phyloP scores from a whole-genome alignment of 2,888 invertebrate species.

The Chloroclystis v-ata region DNA sequence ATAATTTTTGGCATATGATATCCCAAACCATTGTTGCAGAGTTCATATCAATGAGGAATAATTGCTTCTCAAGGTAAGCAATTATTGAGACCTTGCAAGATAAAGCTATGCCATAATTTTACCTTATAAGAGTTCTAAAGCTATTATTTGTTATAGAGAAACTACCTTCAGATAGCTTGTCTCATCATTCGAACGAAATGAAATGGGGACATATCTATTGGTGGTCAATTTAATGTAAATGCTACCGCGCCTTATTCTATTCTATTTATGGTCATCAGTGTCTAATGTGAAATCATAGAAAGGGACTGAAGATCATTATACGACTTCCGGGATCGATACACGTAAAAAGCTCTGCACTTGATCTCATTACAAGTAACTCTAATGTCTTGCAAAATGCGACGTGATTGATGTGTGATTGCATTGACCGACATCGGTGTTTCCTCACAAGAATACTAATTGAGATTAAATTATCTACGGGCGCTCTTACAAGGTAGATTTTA shows the following conservation, averaged over 20 bases:
- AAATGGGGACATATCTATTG: slow-evolving; percentile 60
- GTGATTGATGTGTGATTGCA: slow-evolving; percentile 54
- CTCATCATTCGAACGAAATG: slow-evolving; percentile 41
- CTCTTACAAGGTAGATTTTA: slow-evolving; percentile 19
- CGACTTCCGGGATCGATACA: slow-evolving; percentile 21
- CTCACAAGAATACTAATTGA: slow-evolving; percentile 41
- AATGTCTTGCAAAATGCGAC: slow-evolving; percentile 43
- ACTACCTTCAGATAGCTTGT: slow-evolving; percentile 36
- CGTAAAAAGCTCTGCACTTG: slow-evolving; percentile 39
- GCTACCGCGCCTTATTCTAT: slow-evolving; percentile 44
- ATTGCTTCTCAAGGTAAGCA: slow-evolving; percentile 17
- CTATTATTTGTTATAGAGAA: slow-evolving; percentile 12
- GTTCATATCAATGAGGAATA: slow-evolving; percentile 16
- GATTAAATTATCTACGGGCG: slow-evolving; percentile 34
- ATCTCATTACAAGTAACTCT: slow-evolving; percentile 41
- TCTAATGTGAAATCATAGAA: slow-evolving; percentile 19
- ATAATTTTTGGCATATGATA: slow-evolving; percentile 23
- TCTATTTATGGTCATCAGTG: slow-evolving; percentile 37
- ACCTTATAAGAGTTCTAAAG: too few relatives aligned
- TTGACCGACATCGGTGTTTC: slow-evolving; percentile 39
- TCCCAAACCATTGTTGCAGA: slow-evolving; percentile 14
- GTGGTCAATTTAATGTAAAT: slow-evolving; percentile 61
- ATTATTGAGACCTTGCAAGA: too few relatives aligned
- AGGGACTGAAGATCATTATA: slow-evolving; percentile 11
- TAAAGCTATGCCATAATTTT: too few relatives aligned